Base-by-base conservation (phyloP, 2,113 vertebrate genomes). In the Xiphophorus maculatus region DNA sequence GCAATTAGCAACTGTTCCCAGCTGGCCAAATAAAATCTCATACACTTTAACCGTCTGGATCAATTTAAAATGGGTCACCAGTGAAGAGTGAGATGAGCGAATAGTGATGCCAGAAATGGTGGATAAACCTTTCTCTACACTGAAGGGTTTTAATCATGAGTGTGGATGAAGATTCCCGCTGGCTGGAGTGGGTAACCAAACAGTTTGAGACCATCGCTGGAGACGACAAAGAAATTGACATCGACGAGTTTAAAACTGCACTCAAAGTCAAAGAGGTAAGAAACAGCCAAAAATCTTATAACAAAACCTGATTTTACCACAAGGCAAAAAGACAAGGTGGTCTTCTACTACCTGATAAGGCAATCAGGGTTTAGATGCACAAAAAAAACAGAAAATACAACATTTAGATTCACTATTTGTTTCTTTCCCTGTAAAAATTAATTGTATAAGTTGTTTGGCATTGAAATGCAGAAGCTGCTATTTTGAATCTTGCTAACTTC, bases 241-340 rank as follows among this genome's bases (percentile, higher is more conserved):
- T 97, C 71, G 91, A 96, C 0, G 95, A 95, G 85, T 98, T 97
- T 82, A 97, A 96, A 81, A 84, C 88, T 0, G 95, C 96, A 0
- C 94, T 98, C 6, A 95, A 96, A 25, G 94, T 98, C 76, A 97
- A 96, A 93, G 97, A 98, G 96, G 97, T 95, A 83, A 93, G 94
- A 32, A 13, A 30, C 10, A 8, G 14, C 11, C 35, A 37, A 11
- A 37, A 37, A 2, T 37, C 9, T 11, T 15, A 42, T 22, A 17
- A 22, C 44, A 58, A 58, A n/a, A 58, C 2, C 9, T 25, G 22
- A 54, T 58, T 48, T 48, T 17, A 19, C 44, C 44, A 19, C 17
- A 19, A 5, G 17, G 17, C 17, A 48, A 48, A 48, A 17, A 48
- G 17, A 48, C 17, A 15, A 2, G 14, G 13, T 42, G 40, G 40